A percentile compares a stretch with the other conserved stretches of the same genome.
Conservation (phyloP, 2,113 vertebrate species). For the Ginglymostoma cirratum region DNA sequence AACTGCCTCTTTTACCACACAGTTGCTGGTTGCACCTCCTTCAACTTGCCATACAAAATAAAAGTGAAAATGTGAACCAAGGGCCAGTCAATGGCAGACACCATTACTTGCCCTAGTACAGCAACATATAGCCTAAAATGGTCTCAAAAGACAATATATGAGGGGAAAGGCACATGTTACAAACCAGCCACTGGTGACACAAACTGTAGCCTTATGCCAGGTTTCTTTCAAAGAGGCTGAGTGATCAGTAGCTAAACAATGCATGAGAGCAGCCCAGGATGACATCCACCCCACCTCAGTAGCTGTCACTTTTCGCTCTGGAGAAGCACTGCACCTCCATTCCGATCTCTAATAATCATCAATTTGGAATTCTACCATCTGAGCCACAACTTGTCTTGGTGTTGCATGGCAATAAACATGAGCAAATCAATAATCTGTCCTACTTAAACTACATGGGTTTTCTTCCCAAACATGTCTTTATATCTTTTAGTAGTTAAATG, state of each 20-base stretch:
- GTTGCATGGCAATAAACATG: neutral
- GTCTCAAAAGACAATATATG: neutral
- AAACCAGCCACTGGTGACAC: neutral
- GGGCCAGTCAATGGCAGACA: too few relatives aligned
- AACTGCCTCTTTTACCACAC: too few relatives aligned
- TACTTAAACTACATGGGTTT: neutral
- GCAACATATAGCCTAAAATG: neutral
- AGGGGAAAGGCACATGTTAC: neutral
- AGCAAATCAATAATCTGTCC: neutral
- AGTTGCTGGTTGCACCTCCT: too few relatives aligned
- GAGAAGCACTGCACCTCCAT: neutral
- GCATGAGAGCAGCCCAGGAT: neutral
- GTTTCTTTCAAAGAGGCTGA: neutral
- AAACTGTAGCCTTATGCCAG: neutral
- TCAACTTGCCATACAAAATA: too few relatives aligned
- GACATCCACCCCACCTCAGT: neutral
- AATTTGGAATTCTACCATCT: neutral
- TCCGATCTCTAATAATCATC: neutral
- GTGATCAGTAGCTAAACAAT: neutral
- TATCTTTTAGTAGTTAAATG: neutral
- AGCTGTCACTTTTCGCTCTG: neutral
- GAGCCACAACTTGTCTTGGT: neutral
- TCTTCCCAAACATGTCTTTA: neutral
- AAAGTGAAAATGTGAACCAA: too few relatives aligned
- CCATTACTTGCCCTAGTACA: too few relatives aligned